Base-by-base conservation (phyloP, 2,888 invertebrate species). In the Petrolisthes manimaculis region DNA sequence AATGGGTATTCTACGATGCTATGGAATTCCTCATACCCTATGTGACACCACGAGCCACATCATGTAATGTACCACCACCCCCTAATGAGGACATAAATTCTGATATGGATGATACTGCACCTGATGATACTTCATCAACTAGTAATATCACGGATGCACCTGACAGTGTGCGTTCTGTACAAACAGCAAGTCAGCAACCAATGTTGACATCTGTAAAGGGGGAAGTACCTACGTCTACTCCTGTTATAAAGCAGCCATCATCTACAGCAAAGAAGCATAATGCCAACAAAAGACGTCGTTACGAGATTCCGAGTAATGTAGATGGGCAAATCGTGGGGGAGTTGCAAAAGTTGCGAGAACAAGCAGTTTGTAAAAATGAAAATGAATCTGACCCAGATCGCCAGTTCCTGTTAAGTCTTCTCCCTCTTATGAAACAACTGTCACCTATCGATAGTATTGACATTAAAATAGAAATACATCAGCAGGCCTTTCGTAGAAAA, bases 11-110 rank as follows among this genome's bases (percentile, higher is more conserved):
- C 79, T 85, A 85, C 53, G 85, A 85, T 79, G 79, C 79, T 69
- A 86, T 86, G 86, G 69, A 67, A 86, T 86, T 86, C 67, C 80
- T 86, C 53, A 86, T 69, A 56, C 86, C 80, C 79, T 24, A 86
- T 79, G 86, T 85, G 79, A 85, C 85, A 51, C 79, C 85, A 85
- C 79, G 85, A 85, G 78, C 85, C 21, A 80, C 85, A 86, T 86
- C 75, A 5, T 84, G 54, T 53, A 79, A 86, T 51, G 79, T 86
- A 37, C 71, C 80, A 61, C 24, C 86, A 86, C 79, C 55, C 0
- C 79, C 80, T 80, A 54, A 86, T 86, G 86, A 86, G n/a, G 80
- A 86, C 86, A 86, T 4, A 1, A 69, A 54, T 86, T 79, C 37
- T 86, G 71, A 69, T 37, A 37, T 77, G 6, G 69, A 54, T 69